phyloP scores from a whole-genome alignment of 92 coral and sea anemone genomes.

The Zoanthus solanderi region DNA sequence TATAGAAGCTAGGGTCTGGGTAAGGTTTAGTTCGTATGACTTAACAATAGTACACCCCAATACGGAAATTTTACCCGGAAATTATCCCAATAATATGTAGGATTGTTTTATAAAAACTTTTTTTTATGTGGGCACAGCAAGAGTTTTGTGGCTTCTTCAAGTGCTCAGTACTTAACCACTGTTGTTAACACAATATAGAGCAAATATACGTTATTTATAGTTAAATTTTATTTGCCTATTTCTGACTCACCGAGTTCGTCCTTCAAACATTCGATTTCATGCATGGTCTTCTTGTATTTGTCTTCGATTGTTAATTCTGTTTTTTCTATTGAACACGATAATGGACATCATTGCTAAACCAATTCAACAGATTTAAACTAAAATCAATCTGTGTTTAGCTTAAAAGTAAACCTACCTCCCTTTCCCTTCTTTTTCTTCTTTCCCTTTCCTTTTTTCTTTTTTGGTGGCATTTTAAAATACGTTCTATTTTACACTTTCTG shows the following conservation, averaged over 20 bases:
- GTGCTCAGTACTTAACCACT: no score
- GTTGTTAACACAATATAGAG: no score
- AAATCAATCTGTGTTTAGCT: neutral
- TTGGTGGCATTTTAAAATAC: constrained; percentile 86
- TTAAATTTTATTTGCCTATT: neutral
- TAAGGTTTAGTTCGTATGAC: no score
- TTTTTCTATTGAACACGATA: constrained; percentile 67
- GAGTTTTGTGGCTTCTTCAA: no score
- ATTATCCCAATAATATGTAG: no score
- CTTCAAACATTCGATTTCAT: constrained; percentile 92
- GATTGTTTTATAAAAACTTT: no score
- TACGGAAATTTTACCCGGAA: no score
- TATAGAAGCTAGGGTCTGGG: no score
- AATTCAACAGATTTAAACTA: neutral
- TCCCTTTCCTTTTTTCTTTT: constrained; percentile 96
- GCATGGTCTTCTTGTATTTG: constrained; percentile 94
- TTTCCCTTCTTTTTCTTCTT: constrained; percentile 98
- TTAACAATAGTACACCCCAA: no score
- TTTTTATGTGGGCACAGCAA: no score
- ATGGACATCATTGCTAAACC: neutral
- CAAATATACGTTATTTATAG: no score
- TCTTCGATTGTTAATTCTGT: constrained; percentile 96
- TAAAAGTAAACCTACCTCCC: constrained; percentile 69
- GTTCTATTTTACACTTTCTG: neutral
- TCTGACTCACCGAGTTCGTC: constrained; percentile 90